These are phyloP conservation scores for Heliconius cydno DNA, from an alignment of 2,888 invertebrate species.

Conservation along the genomic window DNA sequence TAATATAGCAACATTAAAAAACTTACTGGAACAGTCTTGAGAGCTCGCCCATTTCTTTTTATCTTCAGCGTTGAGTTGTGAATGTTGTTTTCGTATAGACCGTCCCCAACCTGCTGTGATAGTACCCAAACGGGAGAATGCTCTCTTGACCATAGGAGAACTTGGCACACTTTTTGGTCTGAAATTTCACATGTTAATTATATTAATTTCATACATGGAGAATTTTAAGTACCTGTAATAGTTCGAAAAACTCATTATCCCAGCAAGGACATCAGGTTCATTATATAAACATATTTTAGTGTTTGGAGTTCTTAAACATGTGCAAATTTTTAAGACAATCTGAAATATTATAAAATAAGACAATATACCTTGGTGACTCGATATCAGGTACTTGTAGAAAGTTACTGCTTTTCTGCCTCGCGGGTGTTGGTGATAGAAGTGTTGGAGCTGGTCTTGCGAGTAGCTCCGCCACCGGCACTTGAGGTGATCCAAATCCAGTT, in stretches of 20 bases:
- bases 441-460: conserved; percentile 93
- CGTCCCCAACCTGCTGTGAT: conserved; percentile 96
- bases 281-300: too few species aligned
- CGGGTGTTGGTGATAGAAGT: conserved; percentile 92
- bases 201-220: too few species aligned
- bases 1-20: background rate
- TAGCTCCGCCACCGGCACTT: conserved; percentile 95
- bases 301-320: too few species aligned
- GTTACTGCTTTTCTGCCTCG: conserved; percentile 94
- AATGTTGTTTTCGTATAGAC: conserved; percentile 92
- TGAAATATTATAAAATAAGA: background rate
- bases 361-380: conserved; percentile 86
- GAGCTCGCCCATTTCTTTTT: conserved; percentile 96
- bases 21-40: conserved; percentile 95
- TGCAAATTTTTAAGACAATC: too few species aligned
- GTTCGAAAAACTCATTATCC: too few species aligned
- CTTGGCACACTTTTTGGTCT: conserved; percentile 96
- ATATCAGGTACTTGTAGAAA: conserved; percentile 96
- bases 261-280: too few species aligned
- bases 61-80: conserved; percentile 92
- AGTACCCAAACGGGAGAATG: conserved; percentile 94
- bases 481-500: conserved; percentile 95
- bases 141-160: conserved; percentile 96
- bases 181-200: conserved; percentile 2
- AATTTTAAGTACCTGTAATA: background rate